phyloP scores from a whole-genome alignment of 2,888 invertebrate species.

The Tiphia femorata region DNA sequence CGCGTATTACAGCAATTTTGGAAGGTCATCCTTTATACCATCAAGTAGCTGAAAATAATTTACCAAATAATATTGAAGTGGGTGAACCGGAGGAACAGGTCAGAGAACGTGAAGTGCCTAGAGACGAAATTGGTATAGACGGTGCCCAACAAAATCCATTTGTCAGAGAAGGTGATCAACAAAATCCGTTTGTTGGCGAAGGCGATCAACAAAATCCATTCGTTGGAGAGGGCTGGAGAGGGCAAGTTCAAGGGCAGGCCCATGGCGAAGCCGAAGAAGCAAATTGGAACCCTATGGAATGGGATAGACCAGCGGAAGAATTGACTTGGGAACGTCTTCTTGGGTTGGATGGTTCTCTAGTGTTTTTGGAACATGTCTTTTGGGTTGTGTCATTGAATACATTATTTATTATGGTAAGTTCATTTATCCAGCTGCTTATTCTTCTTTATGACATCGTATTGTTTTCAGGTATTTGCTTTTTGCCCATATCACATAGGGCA shows the following conservation, averaged over 20 bases:
- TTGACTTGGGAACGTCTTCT: conserved; percentile 97
- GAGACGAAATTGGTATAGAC: conserved; percentile 32
- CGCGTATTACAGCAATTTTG: conserved; percentile 8
- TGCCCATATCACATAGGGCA: conserved; percentile 96
- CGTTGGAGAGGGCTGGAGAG: conserved; percentile 46
- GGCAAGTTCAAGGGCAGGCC: conserved; percentile 69
- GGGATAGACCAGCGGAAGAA: conserved; percentile 98
- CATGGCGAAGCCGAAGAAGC: conserved; percentile 79
- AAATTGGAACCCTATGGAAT: conserved; percentile 99
- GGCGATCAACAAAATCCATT: not conserved
- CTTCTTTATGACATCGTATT: not conserved
- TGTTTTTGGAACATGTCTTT: conserved; percentile 98
- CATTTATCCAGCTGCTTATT: not conserved
- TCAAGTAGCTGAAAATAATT: conserved; percentile 30
- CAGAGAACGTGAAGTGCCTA: conserved; percentile 24
- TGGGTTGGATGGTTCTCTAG: conserved; percentile 95
- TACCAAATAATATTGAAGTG: conserved; percentile 27
- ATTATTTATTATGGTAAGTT: conserved; percentile 83
- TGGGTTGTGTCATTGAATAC: conserved; percentile 99
- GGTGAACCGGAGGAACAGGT: conserved; percentile 23
- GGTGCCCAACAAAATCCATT: conserved; percentile 27
- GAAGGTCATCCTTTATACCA: conserved; percentile 26
- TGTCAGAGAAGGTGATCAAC: not conserved
- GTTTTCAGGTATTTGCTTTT: conserved; percentile 86
- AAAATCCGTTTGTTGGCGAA: not conserved